Conservation (phyloP, 2,113 vertebrate species). For the Xenopus borealis region DNA sequence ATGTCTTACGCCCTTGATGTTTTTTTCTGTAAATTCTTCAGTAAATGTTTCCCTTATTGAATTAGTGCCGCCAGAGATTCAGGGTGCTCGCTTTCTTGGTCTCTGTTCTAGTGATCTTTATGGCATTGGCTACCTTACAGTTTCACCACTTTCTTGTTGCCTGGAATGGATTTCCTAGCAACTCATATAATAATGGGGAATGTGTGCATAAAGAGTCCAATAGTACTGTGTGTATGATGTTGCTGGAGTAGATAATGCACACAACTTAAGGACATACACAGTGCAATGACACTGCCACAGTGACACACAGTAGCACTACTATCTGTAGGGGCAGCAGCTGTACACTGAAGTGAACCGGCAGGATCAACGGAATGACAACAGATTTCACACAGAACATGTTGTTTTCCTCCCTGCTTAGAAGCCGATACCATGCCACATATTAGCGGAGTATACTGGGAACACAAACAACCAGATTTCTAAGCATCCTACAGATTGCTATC, state of each 20-base stretch:
- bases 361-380: constrained; percentile 40
- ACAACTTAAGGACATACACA: constrained; percentile 35
- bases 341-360: constrained; percentile 45
- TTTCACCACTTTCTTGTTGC: not conserved
- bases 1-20: too few species aligned
- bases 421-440: constrained; percentile 20
- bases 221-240: constrained; percentile 15
- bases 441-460: constrained; percentile 21
- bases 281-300: constrained; percentile 46
- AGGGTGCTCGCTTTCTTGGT: not conserved
- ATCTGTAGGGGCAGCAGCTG: constrained; percentile 13
- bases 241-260: constrained; percentile 18
- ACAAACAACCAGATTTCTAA: constrained; percentile 16
- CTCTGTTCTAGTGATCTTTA: not conserved
- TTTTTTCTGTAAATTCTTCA: too few species aligned
- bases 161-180: not conserved
- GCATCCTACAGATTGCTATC: constrained; percentile 11
- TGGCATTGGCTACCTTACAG: not conserved
- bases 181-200: not conserved
- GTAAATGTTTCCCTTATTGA: too few species aligned
- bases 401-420: constrained; percentile 23
- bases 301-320: constrained; percentile 31
- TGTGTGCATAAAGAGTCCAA: not conserved
- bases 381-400: constrained; percentile 32
- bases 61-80: too few species aligned